Percentiles rank a stretch among this genome's conserved stretches.
Conservation (phyloP, 2,113 vertebrate species). For the Manacus vitellinus region DNA sequence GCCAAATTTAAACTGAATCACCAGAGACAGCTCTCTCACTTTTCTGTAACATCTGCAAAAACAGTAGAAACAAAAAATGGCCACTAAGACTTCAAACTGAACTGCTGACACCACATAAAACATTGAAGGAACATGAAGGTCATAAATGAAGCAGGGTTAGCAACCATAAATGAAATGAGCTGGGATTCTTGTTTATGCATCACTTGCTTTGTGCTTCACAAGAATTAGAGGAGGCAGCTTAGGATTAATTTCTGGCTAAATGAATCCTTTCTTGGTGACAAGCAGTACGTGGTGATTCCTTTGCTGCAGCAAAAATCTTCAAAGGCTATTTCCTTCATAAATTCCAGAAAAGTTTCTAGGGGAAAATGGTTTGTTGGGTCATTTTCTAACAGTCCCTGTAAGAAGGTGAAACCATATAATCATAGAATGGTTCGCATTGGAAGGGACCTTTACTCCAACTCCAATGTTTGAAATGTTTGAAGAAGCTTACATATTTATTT, state of each 20-base stretch:
- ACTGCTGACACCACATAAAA: neutral
- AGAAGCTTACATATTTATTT: neutral
- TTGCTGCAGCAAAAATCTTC: neutral
- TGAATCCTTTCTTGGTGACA: neutral
- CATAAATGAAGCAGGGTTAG: neutral
- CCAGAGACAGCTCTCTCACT: neutral
- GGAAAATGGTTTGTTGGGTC: neutral
- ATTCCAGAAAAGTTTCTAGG: neutral
- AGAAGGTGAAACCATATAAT: neutral
- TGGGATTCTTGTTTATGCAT: neutral
- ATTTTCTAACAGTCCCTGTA: neutral
- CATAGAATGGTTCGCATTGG: neutral
- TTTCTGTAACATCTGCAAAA: neutral
- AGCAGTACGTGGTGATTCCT: neutral
- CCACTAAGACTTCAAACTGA: neutral
- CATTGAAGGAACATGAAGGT: neutral
- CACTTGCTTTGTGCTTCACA: neutral
- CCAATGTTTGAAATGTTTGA: neutral
- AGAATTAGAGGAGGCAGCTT: neutral
- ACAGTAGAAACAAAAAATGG: neutral
- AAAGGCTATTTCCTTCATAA: neutral
- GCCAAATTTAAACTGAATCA: neutral
- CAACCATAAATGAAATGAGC: neutral
- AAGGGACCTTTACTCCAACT: neutral
- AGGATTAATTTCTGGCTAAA: constrained; percentile 24